Evolutionary conservation across 2,888 invertebrate genomes (phyloP).

Genomic region (Galeruca laticollis): DNA sequence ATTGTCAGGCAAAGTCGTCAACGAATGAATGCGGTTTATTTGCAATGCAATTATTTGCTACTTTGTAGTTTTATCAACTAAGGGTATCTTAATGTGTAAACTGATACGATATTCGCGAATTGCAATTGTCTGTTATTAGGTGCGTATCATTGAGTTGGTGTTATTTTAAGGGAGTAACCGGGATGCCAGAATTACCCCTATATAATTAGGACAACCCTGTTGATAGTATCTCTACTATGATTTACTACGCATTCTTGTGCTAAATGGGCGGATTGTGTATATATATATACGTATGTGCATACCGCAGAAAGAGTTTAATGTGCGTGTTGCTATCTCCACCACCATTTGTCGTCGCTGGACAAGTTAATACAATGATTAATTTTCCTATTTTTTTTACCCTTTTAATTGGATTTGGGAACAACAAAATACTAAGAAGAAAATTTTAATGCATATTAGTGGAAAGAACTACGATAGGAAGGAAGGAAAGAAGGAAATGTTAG

Average conservation of each 20-base stretch:
- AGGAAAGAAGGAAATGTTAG: too few relatives aligned
- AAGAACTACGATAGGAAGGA: too few relatives aligned
- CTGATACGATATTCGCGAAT: slow-evolving; percentile 5
- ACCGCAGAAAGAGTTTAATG: slow-evolving; percentile 15
- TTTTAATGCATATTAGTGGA: too few relatives aligned
- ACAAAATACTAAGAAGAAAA: too few relatives aligned
- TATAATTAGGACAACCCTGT: slow-evolving; percentile 22
- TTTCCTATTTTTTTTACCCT: too few relatives aligned
- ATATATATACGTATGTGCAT: slow-evolving; percentile 1
- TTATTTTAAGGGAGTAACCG: slow-evolving; percentile 14
- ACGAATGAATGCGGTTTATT: slow-evolving; percentile 6
- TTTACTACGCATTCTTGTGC: slow-evolving; percentile 26
- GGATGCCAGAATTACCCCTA: slow-evolving; percentile 14
- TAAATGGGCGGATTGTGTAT: slow-evolving; percentile 12
- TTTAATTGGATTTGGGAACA: too few relatives aligned
- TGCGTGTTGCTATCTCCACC: not conserved
- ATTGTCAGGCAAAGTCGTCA: too few relatives aligned
- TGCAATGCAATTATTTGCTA: slow-evolving; percentile 13
- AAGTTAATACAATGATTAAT: too few relatives aligned
- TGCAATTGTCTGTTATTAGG: slow-evolving; percentile 25
- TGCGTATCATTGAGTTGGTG: slow-evolving; percentile 16
- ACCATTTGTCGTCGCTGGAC: slow-evolving; percentile 4
- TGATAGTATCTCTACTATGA: slow-evolving; percentile 21
- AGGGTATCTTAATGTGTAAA: slow-evolving; percentile 15
- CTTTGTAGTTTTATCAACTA: slow-evolving; percentile 6